Percentiles rank a stretch among this genome's conserved stretches.
Evolutionary conservation across 2,888 invertebrate genomes (phyloP).

Genomic region (Bellardia bayeri): DNA sequence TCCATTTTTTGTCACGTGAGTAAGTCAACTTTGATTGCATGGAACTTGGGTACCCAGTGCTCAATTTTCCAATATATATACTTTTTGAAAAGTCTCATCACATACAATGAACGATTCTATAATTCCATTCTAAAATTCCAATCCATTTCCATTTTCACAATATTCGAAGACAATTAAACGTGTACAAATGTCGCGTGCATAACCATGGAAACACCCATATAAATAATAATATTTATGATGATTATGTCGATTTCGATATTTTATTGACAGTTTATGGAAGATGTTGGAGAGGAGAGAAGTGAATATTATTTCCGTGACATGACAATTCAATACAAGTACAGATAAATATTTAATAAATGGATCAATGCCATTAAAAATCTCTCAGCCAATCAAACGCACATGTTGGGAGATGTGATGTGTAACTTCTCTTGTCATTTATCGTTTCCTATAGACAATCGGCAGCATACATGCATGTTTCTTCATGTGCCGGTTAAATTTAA

Average conservation of each 20-base stretch:
- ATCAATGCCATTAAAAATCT: constrained; percentile 17
- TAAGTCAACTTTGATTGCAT: no score
- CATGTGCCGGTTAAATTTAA: background rate
- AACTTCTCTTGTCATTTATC: background rate
- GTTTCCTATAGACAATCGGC: constrained; percentile 11
- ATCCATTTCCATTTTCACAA: no score
- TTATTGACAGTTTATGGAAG: constrained; percentile 1
- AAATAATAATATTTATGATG: background rate
- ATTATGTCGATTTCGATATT: background rate
- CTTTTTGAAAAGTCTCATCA: no score
- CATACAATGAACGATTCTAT: no score
- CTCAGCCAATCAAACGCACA: background rate
- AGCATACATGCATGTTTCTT: background rate
- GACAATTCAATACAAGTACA: constrained; percentile 5
- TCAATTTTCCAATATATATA: no score
- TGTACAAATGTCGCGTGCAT: no score
- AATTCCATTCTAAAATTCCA: no score
- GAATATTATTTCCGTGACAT: background rate
- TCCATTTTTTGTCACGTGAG: no score
- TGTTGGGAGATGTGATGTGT: background rate
- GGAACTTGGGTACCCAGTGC: no score
- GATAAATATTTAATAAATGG: constrained; percentile 25
- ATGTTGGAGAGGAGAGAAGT: background rate
- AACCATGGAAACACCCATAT: no score
- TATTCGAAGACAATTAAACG: no score